A percentile compares a stretch with the other conserved stretches of the same genome.
These are phyloP conservation scores for Dendrolimus pini DNA, from an alignment of 2,888 invertebrate species.

Conservation along the genomic window DNA sequence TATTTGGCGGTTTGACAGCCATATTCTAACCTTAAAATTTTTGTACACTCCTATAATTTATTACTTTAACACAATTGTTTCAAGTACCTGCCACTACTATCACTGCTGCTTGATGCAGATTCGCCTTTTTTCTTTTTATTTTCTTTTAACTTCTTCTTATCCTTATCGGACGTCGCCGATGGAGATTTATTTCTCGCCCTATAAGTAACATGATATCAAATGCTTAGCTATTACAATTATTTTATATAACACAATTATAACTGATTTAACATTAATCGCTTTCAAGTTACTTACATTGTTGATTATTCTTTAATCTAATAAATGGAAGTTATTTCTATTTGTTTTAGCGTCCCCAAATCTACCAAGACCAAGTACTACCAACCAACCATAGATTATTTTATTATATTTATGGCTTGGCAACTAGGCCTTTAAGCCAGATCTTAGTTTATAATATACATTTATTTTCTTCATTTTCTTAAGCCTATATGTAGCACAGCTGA, in stretches of 20 bases:
- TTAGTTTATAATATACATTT: too few relatives aligned
- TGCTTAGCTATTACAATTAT: not conserved
- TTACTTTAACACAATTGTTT: not conserved
- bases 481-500: too few relatives aligned
- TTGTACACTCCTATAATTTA: not conserved
- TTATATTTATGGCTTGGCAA: too few relatives aligned
- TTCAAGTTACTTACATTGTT: too few relatives aligned
- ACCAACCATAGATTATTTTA: too few relatives aligned
- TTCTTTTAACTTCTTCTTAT: conserved; percentile 80
- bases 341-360: too few relatives aligned
- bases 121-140: conserved; percentile 81
- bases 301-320: too few relatives aligned
- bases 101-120: conserved; percentile 88
- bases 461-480: too few relatives aligned
- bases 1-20: conserved; percentile 1
- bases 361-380: too few relatives aligned
- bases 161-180: conserved; percentile 82
- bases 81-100: conserved; percentile 82
- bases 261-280: too few relatives aligned
- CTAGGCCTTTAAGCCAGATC: too few relatives aligned
- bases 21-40: conserved; percentile 14
- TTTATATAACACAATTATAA: not conserved
- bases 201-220: conserved; percentile 17
- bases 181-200: conserved; percentile 88
- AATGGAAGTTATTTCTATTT: too few relatives aligned